Evolutionary conservation across 2,113 vertebrate species (phyloP).

Genomic region (Pantherophis guttatus): DNA sequence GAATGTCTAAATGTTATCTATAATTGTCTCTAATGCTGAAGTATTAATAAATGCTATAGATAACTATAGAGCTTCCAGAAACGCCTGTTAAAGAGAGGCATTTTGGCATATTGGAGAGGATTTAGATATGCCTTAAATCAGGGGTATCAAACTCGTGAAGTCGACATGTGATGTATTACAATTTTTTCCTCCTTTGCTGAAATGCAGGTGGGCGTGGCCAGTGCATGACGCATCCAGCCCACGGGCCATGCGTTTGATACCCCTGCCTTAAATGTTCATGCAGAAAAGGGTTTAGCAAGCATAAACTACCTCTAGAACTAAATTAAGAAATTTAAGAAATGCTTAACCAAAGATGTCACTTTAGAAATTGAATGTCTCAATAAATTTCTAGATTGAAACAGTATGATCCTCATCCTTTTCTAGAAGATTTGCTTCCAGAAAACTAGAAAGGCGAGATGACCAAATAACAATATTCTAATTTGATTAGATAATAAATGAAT

Average conservation of each 20-base stretch:
- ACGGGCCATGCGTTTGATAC: too few species aligned
- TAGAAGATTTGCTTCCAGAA: not conserved
- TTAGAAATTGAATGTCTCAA: not conserved
- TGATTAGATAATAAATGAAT: not conserved
- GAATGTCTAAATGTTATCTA: not conserved
- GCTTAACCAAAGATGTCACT: not conserved
- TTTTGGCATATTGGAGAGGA: not conserved
- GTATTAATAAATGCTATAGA: not conserved
- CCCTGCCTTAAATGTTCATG: not conserved
- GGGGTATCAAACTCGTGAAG: too few species aligned
- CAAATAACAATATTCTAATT: not conserved
- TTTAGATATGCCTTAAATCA: not conserved
- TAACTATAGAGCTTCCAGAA: not conserved
- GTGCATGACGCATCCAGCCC: too few species aligned
- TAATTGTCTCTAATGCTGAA: not conserved
- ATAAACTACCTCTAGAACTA: not conserved
- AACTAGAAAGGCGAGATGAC: not conserved
- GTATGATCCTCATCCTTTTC: not conserved
- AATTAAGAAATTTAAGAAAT: not conserved
- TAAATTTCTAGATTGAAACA: not conserved
- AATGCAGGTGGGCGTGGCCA: too few species aligned
- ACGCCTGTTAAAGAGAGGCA: not conserved
- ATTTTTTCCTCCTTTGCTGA: too few species aligned
- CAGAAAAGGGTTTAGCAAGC: not conserved
- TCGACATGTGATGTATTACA: too few species aligned